Conservation (phyloP, 1,140 invertebrate species). For the Zaprionus vittiger region DNA sequence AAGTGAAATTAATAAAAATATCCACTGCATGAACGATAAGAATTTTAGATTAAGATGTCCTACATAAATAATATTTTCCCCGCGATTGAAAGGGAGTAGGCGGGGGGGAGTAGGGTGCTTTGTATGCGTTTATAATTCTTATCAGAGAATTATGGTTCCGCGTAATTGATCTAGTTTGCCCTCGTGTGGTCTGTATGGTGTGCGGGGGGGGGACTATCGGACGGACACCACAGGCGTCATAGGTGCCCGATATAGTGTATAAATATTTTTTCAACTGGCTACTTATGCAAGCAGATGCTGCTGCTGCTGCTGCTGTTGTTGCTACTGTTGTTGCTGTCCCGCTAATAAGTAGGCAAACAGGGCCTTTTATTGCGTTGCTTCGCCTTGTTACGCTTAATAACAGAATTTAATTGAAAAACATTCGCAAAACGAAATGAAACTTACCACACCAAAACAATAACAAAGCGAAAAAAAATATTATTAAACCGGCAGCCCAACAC, state of each 20-base stretch:
- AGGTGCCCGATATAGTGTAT: conserved; percentile 30
- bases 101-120: neutral
- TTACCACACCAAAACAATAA: conserved; percentile 56
- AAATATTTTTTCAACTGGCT: conserved; percentile 65
- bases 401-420: conserved; percentile 1
- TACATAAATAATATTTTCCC: neutral
- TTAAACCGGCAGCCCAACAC: conserved; percentile 43
- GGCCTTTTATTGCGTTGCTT: conserved; percentile 11
- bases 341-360: conserved; percentile 66
- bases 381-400: neutral
- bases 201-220: no score
- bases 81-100: neutral
- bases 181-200: conserved; percentile 6
- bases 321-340: conserved; percentile 20
- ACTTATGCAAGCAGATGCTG: conserved; percentile 61
- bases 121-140: conserved; percentile 33
- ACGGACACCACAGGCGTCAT: conserved; percentile 1
- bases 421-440: conserved; percentile 38
- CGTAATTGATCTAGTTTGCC: conserved; percentile 74
- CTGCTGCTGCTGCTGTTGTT: neutral
- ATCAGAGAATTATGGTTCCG: conserved; percentile 58
- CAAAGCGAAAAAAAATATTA: conserved; percentile 19
- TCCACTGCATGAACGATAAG: neutral
- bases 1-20: conserved; percentile 4
- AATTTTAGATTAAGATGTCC: conserved; percentile 1